Percentiles rank a stretch among this genome's conserved stretches.
phyloP scores from a whole-genome alignment of 2,113 vertebrate genomes.

The Grantiella picta region DNA sequence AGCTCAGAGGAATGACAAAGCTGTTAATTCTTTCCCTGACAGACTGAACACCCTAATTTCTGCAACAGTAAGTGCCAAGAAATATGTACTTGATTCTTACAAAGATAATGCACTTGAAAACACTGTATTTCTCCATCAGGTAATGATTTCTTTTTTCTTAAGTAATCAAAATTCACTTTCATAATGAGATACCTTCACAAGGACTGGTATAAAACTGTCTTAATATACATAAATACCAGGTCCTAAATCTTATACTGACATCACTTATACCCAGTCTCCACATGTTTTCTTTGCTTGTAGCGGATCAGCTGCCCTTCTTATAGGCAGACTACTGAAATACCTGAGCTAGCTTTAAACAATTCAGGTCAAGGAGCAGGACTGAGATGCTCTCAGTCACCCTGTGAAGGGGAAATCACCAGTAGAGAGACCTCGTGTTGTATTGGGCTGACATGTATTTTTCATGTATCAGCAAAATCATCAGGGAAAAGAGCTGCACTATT shows the following conservation, averaged over 20 bases:
- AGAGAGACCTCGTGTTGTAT: background rate
- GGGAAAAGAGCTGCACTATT: background rate
- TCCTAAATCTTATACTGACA: constrained; percentile 30
- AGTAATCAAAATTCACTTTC: background rate
- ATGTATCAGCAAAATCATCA: background rate
- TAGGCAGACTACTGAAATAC: background rate
- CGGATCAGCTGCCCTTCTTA: background rate
- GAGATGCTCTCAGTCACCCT: background rate
- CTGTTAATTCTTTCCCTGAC: constrained; percentile 46
- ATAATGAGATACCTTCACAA: background rate
- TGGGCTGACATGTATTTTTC: background rate
- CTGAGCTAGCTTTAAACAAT: background rate
- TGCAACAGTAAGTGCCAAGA: background rate
- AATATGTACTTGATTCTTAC: background rate
- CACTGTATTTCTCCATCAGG: background rate
- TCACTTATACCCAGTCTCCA: background rate
- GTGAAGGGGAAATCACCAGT: background rate
- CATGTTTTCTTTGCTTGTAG: background rate
- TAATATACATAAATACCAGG: background rate
- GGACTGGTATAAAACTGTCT: background rate
- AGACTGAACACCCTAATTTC: constrained; percentile 40
- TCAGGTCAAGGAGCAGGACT: background rate
- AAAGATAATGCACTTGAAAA: background rate
- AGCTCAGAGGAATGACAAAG: constrained; percentile 61
- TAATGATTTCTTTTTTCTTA: background rate